These are phyloP conservation scores for Capreolus pygargus DNA, from an alignment of 2,113 vertebrate species.

Conservation along the genomic window DNA sequence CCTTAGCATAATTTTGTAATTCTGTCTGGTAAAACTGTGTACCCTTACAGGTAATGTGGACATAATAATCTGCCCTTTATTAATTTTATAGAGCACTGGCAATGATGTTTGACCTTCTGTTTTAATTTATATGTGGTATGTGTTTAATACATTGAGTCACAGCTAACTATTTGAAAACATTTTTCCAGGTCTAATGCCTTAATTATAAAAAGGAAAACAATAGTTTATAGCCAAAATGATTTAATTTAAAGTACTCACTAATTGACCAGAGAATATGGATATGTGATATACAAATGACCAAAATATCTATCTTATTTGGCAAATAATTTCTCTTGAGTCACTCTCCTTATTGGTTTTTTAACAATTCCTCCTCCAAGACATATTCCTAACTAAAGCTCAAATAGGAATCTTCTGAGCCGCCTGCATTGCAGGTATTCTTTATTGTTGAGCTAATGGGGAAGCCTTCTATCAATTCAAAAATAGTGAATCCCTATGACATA, in stretches of 20 bases:
- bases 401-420: no score
- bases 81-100: neutral
- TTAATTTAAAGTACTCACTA: neutral
- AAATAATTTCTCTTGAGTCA: neutral
- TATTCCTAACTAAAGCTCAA: no score
- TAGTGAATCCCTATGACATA: no score
- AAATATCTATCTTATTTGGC: neutral
- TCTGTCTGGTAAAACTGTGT: neutral
- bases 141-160: neutral
- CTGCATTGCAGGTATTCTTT: no score
- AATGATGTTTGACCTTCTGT: neutral
- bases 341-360: constrained; percentile 43
- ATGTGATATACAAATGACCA: neutral
- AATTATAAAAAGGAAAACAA: neutral
- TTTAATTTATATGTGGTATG: neutral
- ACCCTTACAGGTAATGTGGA: rapidly evolving
- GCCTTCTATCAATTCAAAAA: no score
- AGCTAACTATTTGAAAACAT: neutral
- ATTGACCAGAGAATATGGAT: neutral
- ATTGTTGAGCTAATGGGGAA: no score
- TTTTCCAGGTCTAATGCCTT: neutral
- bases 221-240: neutral
- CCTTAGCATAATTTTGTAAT: neutral
- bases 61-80: neutral
- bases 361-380: neutral